Evolutionary conservation across 2,888 invertebrate genomes (phyloP), one percentile per base, ranked within the genome.

Genomic region (Cerceris ruficornis): DNA sequence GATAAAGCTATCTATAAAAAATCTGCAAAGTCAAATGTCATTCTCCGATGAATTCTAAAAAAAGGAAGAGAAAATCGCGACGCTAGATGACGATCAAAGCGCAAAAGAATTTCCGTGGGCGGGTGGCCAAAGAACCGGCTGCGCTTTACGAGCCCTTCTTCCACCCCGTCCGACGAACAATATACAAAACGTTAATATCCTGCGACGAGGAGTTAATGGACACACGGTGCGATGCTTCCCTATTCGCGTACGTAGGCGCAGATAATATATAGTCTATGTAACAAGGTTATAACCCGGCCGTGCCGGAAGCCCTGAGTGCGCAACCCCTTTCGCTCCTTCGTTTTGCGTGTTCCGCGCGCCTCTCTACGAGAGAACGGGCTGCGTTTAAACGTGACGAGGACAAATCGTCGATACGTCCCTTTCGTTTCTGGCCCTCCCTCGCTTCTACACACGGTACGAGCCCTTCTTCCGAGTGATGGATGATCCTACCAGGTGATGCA

Each of bases 401-500:
- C 90, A 90, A 90, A 90, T 90, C 87, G 84, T 74, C 57, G 82
- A 76, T 62, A 64, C 65, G 78, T 80, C 82, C 81, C 80, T 80
- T 81, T 69, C 52, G 55, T 59, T 55, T 39, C n/a, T 28, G 14
- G 14, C 57, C 60, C 84, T 86, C 84, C 82, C 86, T 86, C 85
- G 86, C 82, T 41, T n/a, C 13, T 52, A 2, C 14, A 8, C n/a
- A 9, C 46, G 11, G 7, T 49, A 7, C 61, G 17, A 43, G 43
- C 43, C 61, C 43, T 61, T 61, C 46, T n/a, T 62, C 50, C 50
- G 11, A 76, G 89, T 76, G 91, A 90, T 90, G 83, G 89, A 90
- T 90, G 86, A 69, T 88, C 82, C 80, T 73, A 80, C 90, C 90
- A 90, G 90, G 90, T 90, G 90, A 90, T 90, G 87, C 88, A 81